A percentile compares a stretch with the other conserved stretches of the same genome.
These are phyloP conservation scores for Lanius ludovicianus DNA, from an alignment of 2,113 vertebrate species.

Conservation along the genomic window DNA sequence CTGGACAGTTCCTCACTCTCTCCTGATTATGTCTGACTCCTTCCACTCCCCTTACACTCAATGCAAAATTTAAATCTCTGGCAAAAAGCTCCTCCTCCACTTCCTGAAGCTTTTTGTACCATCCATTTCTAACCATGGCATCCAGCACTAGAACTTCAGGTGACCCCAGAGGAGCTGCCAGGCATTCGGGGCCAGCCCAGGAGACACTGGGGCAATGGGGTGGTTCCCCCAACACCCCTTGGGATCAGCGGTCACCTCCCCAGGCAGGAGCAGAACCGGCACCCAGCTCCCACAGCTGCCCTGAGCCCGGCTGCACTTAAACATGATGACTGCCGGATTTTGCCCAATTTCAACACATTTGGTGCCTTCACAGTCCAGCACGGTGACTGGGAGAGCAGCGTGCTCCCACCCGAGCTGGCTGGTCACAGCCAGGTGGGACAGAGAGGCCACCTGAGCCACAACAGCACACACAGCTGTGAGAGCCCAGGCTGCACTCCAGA, in stretches of 20 bases:
- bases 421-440: rapidly evolving
- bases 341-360: rapidly evolving
- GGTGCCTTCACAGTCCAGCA: rapidly evolving
- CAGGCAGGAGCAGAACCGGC: neutral
- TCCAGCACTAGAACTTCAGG: neutral
- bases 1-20: neutral
- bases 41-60: neutral
- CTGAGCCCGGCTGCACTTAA: neutral
- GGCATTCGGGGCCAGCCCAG: rapidly evolving
- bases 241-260: neutral
- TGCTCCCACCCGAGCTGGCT: rapidly evolving
- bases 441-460: rapidly evolving
- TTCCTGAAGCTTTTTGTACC: neutral
- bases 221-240: rapidly evolving
- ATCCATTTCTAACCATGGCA: neutral
- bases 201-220: rapidly evolving
- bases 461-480: rapidly evolving
- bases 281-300: neutral
- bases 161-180: neutral
- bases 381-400: rapidly evolving
- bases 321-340: rapidly evolving
- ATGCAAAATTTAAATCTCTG: neutral
- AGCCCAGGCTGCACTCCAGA: rapidly evolving
- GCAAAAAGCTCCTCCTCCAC: neutral
- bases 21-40: neutral